These are phyloP conservation scores for Gulo gulo DNA, from an alignment of 2,113 vertebrate genomes.

Conservation along the genomic window DNA sequence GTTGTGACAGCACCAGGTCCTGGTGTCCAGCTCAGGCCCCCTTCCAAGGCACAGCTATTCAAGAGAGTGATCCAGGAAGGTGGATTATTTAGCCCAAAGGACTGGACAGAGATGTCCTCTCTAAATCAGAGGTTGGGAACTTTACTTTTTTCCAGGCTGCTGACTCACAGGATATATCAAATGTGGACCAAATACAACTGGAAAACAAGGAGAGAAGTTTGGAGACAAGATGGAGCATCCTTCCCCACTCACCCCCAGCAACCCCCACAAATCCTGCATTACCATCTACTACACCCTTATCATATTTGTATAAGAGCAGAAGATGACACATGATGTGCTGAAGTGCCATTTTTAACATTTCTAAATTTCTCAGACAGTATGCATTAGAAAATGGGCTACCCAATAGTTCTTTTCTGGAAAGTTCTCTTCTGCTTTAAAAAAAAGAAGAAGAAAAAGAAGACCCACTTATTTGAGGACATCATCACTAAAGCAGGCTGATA, in stretches of 20 bases:
- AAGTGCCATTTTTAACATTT: neutral
- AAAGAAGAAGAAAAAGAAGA: neutral
- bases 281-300: neutral
- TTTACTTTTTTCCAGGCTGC: neutral
- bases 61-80: neutral
- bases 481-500: neutral
- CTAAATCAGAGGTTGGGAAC: neutral
- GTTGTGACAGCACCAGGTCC: neutral
- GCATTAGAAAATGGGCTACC: neutral
- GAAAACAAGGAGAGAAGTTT: neutral
- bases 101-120: neutral
- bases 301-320: neutral
- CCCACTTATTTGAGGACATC: neutral
- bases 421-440: neutral
- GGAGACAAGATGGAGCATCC: neutral
- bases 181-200: neutral
- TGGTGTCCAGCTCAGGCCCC: neutral
- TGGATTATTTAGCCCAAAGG: neutral
- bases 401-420: neutral
- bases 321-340: neutral
- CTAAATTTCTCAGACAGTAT: neutral
- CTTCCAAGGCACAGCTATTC: neutral
- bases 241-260: neutral
- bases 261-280: neutral
- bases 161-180: neutral